phyloP scores from a whole-genome alignment of 2,797 vertebrate species.

The Stomatorhinus walkeri region DNA sequence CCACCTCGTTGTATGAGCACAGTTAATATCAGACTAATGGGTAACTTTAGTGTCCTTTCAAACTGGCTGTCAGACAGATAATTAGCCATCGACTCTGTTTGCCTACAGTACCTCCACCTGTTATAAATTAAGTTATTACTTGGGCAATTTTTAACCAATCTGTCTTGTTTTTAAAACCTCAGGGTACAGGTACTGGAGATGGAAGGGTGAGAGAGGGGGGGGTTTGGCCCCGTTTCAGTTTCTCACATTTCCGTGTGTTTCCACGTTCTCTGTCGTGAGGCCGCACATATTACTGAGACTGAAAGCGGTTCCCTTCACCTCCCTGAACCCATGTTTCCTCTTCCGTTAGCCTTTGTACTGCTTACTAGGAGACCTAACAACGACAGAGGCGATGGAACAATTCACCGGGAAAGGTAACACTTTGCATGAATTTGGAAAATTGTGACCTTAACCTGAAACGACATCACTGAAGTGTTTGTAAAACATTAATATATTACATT shows the following conservation, averaged over 20 bases:
- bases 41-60: background rate
- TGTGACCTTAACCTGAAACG: background rate
- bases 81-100: conserved; percentile 8
- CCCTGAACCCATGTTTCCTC: background rate
- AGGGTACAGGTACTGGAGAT: background rate
- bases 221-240: background rate
- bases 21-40: background rate
- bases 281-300: conserved; percentile 29
- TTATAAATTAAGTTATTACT: conserved; percentile 9
- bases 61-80: background rate
- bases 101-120: conserved; percentile 14
- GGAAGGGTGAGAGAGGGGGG: background rate
- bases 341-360: background rate
- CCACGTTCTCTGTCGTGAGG: conserved; percentile 18
- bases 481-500: background rate
- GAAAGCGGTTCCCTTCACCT: conserved; percentile 14
- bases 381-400: background rate
- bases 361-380: background rate
- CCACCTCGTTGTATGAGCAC: background rate
- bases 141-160: background rate
- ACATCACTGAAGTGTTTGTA: background rate
- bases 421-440: background rate
- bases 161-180: background rate
- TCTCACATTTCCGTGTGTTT: background rate
- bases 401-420: background rate